Percentiles rank a stretch among this genome's conserved stretches.
These are phyloP conservation scores for Gymnosoma rotundatum DNA, from an alignment of 2,888 invertebrate species.

Conservation along the genomic window DNA sequence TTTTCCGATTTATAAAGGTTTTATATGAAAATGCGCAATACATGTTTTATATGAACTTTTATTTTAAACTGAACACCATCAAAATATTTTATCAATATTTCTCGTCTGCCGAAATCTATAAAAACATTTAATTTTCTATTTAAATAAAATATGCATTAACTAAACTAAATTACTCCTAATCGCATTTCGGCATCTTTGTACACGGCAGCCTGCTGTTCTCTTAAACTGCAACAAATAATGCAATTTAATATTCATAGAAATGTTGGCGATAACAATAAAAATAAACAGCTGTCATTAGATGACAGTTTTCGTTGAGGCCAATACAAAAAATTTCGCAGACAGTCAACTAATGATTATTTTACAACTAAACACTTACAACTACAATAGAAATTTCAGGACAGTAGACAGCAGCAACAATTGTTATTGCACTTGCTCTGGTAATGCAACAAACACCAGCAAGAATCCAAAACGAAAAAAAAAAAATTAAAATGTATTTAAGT, in stretches of 20 bases:
- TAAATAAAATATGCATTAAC: conserved; percentile 1
- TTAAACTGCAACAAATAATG: conserved; percentile 8
- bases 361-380: conserved; percentile 26
- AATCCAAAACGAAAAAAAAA: neutral
- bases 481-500: conserved; percentile 61
- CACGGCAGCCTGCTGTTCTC: neutral
- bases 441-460: neutral
- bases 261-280: conserved; percentile 65
- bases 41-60: no score
- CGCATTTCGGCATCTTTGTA: neutral
- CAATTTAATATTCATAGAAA: conserved; percentile 57
- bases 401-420: conserved; percentile 57
- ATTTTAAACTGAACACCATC: no score
- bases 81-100: no score
- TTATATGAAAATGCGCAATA: no score
- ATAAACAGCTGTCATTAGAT: conserved; percentile 73
- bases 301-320: conserved; percentile 78
- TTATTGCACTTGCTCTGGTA: conserved; percentile 47
- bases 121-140: no score
- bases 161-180: neutral
- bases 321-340: conserved; percentile 66
- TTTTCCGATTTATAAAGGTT: no score
- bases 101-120: no score
- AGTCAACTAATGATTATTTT: conserved; percentile 71
- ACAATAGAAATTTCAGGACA: conserved; percentile 19